phyloP scores from a whole-genome alignment of 2,113 vertebrate species.

The Callipepla squamata region DNA sequence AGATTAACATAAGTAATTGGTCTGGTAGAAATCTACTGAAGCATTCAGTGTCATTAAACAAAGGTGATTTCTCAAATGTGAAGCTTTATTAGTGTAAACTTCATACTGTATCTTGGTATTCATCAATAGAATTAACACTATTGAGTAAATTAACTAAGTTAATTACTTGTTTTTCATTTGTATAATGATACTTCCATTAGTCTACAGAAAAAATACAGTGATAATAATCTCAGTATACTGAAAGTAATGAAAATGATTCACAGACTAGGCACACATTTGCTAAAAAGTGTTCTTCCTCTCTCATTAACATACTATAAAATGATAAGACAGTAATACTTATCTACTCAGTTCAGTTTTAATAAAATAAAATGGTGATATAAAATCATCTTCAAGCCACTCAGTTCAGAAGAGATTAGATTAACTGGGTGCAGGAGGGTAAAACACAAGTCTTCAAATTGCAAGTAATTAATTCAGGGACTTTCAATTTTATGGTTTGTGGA shows the following conservation, averaged over 20 bases:
- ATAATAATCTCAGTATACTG: not conserved
- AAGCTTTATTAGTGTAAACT: conserved; percentile 27
- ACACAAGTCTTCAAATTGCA: not conserved
- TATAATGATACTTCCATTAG: not conserved
- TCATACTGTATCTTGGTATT: conserved; percentile 30
- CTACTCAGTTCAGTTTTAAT: not conserved
- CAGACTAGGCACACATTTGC: not conserved
- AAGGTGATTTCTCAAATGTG: conserved; percentile 35
- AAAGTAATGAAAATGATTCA: not conserved
- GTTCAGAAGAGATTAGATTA: conserved; percentile 20
- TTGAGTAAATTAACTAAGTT: conserved; percentile 27
- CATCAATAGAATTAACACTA: conserved; percentile 10
- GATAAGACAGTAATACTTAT: not conserved
- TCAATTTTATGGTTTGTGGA: conserved; percentile 33
- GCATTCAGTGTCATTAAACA: conserved; percentile 18
- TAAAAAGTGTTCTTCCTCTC: not conserved
- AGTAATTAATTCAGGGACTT: conserved; percentile 35
- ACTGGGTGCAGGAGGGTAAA: not conserved
- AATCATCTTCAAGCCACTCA: not conserved
- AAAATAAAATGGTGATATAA: not conserved
- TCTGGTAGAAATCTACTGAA: conserved; percentile 26
- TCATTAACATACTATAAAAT: not conserved
- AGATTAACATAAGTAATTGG: conserved; percentile 21
- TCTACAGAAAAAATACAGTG: not conserved
- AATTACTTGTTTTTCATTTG: conserved; percentile 40